Evolutionary conservation across 2,888 invertebrate genomes (phyloP), one percentile per base, ranked within the genome.

Genomic region (Auanema sp.): DNA sequence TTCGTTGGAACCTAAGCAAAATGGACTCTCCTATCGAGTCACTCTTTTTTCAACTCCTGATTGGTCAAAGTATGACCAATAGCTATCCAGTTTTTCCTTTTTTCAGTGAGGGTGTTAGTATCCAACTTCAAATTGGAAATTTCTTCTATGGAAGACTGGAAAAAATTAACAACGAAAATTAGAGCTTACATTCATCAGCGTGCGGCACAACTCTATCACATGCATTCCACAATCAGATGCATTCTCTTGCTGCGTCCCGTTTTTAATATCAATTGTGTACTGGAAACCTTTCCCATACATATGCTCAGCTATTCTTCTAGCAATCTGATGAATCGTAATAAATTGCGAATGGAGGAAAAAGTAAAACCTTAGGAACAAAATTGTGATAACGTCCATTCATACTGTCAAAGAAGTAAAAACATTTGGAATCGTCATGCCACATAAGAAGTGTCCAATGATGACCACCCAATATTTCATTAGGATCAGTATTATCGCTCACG

Each of bases 211-310:
- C n/a, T 71, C 69, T 1, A 71, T 68, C 42, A 72, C 74, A 44
- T 57, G 60, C n/a, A 76, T 52, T 24, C 76, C 76, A 51, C 76
- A 76, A 56, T 76, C 76, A 16, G 50, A 16, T 2, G 64, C 49
- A 58, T 76, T 76, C 21, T 21, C 25, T 41, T 76, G 76, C n/a
- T 64, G 55, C 14, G 72, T 61, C 40, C 65, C 65, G 0, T 50
- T 12, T 43, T 58, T 57, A 14, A 41, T n/a, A 21, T 51, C 25
- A 23, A 62, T 40, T 11, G 3, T 8, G 33, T 33, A 33, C 8
- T 33, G 33, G 8, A 33, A 33, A 5, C 33, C 33, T 33, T 33
- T 33, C 8, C 33, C 33, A 33, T 33, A 33, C 4, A 33, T 33
- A 33, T 33, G 33, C 8, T 33, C 33, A 5, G 33, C 33, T 33